A percentile compares a stretch with the other conserved stretches of the same genome.
phyloP scores from a whole-genome alignment of 2,888 invertebrate species.

The Oligia fasciuncula region DNA sequence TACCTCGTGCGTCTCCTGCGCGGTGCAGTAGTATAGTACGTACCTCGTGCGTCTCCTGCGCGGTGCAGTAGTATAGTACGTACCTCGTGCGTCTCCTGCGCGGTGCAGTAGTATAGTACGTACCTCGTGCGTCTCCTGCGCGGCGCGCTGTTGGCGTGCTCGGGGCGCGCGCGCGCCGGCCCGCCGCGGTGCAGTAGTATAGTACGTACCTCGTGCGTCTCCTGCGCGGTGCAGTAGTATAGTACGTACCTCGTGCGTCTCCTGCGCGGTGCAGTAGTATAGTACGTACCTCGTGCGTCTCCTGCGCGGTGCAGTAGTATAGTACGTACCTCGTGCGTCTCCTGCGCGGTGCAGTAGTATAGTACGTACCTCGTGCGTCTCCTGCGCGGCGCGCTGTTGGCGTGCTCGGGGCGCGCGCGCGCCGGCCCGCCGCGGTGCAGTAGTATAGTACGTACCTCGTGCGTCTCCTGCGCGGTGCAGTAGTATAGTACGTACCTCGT shows the following conservation, averaged over 20 bases:
- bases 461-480: too few species aligned
- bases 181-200: conserved; percentile 71
- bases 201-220: too few species aligned
- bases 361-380: conserved; percentile 86
- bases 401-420: conserved; percentile 82
- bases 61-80: conserved; percentile 76
- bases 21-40: conserved; percentile 77
- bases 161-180: conserved; percentile 79
- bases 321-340: too few species aligned
- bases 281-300: too few species aligned
- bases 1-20: conserved; percentile 90
- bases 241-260: conserved; percentile 86
- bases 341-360: too few species aligned
- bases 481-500: too few species aligned
- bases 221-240: too few species aligned
- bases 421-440: conserved; percentile 75
- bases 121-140: conserved; percentile 90
- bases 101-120: background rate
- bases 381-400: conserved; percentile 89
- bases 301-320: too few species aligned
- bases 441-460: too few species aligned
- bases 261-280: conserved; percentile 87
- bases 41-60: conserved; percentile 90
- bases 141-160: conserved; percentile 86
- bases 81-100: too few species aligned